A percentile compares a stretch with the other conserved stretches of the same genome.
phyloP scores from a whole-genome alignment of 2,888 invertebrate genomes.

The Trachelus iudaicus region DNA sequence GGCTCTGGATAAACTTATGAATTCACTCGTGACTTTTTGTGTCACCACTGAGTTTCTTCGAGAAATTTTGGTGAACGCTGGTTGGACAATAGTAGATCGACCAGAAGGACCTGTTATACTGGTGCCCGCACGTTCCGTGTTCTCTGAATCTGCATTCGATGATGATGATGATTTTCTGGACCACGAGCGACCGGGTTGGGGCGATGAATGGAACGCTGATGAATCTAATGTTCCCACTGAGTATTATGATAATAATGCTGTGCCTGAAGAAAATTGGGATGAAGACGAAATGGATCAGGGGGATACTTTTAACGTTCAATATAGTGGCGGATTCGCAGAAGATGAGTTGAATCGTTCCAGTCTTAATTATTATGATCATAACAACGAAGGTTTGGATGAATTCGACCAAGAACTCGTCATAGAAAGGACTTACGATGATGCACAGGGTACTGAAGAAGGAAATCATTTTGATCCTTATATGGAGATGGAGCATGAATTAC shows the following conservation, averaged over 20 bases:
- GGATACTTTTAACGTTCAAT: background rate
- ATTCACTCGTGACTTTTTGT: conserved; percentile 32
- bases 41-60: conserved; percentile 37
- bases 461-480: background rate
- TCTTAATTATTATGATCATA: background rate
- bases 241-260: conserved; percentile 12
- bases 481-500: background rate
- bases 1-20: conserved; percentile 56
- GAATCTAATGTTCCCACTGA: background rate
- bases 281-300: conserved; percentile 32
- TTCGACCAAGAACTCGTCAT: background rate
- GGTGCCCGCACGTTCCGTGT: conserved; percentile 33
- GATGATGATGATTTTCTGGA: conserved; percentile 19
- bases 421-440: background rate
- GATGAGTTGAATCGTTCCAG: background rate
- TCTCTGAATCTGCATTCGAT: conserved; percentile 25
- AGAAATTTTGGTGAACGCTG: conserved; percentile 44
- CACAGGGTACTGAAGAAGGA: background rate
- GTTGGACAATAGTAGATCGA: conserved; percentile 41
- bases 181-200: conserved; percentile 1
- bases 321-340: background rate
- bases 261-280: conserved; percentile 24
- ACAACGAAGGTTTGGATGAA: background rate
- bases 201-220: conserved; percentile 29
- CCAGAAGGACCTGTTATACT: conserved; percentile 39